Conservation (phyloP, 2,888 invertebrate species). For the Stictocephala bisonia region DNA sequence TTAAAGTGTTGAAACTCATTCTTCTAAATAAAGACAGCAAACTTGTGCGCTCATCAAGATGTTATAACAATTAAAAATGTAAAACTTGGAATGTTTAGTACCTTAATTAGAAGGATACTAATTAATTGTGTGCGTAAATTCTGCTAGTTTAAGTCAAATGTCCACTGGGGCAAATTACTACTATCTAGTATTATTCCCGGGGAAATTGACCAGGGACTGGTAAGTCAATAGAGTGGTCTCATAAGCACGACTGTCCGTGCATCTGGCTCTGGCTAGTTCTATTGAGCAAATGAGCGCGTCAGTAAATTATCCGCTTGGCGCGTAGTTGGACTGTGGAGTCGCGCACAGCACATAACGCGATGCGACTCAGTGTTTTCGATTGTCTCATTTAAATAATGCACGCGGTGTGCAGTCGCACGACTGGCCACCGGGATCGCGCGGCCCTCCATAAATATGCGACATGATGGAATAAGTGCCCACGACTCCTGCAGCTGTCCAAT, state of each 20-base stretch:
- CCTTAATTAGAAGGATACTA: too few species aligned
- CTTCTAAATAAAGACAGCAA: too few species aligned
- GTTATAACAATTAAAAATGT: too few species aligned
- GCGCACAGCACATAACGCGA: constrained; percentile 11
- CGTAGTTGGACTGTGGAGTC: not conserved
- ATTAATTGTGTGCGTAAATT: too few species aligned
- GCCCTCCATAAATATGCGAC: constrained; percentile 38
- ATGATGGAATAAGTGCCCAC: constrained; percentile 40
- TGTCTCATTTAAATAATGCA: constrained; percentile 41
- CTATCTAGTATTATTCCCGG: not conserved
- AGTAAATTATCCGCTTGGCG: constrained; percentile 19
- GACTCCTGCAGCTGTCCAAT: constrained; percentile 16
- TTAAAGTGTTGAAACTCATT: too few species aligned
- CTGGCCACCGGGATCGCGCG: constrained; percentile 19
- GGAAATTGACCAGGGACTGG: not conserved
- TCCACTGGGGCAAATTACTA: not conserved
- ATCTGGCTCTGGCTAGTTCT: not conserved
- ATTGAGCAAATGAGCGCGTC: constrained; percentile 32
- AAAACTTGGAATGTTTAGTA: too few species aligned
- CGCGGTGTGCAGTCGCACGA: constrained; percentile 8
- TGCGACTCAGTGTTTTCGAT: constrained; percentile 30
- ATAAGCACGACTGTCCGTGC: not conserved
- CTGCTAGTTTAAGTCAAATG: too few species aligned
- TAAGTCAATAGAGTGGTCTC: too few species aligned
- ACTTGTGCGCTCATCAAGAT: too few species aligned